A percentile compares a stretch with the other conserved stretches of the same genome.
Evolutionary conservation across 1,140 invertebrate species (phyloP).

Genomic region (Drosophila mayri): DNA sequence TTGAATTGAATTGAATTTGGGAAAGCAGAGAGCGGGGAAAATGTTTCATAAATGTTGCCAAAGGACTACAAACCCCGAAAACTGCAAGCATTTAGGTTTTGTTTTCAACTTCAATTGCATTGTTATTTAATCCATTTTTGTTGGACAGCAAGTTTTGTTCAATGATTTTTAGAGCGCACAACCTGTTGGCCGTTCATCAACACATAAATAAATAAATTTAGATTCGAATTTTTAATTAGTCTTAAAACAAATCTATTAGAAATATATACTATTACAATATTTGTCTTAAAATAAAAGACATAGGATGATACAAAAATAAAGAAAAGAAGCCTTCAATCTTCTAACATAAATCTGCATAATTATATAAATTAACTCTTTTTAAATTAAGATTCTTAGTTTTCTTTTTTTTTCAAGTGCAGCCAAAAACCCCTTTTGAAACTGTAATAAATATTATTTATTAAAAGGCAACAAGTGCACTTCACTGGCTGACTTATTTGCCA

Average conservation of each 20-base stretch:
- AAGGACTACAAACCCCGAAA: constrained; percentile 23
- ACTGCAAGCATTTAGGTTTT: constrained; percentile 39
- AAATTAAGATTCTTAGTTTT: background rate
- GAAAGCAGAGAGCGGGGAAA: background rate
- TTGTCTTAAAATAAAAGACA: background rate
- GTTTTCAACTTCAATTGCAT: constrained; percentile 56
- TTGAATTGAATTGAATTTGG: constrained; percentile 48
- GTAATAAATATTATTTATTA: constrained; percentile 63
- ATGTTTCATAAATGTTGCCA: constrained; percentile 47
- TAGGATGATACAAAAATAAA: background rate
- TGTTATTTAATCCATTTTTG: constrained; percentile 45
- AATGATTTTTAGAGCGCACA: constrained; percentile 51
- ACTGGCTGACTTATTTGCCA: constrained; percentile 15
- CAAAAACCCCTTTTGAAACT: constrained; percentile 36
- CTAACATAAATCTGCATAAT: background rate
- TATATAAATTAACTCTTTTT: background rate
- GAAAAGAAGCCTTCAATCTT: no score
- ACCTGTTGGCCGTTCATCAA: constrained; percentile 50
- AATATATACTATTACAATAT: background rate
- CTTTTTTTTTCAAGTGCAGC: background rate
- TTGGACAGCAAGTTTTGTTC: constrained; percentile 27
- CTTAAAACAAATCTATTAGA: background rate
- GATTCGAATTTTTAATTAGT: background rate
- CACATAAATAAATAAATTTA: background rate
- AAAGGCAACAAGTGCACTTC: constrained; percentile 77